Evolutionary conservation across 2,888 invertebrate species (phyloP), one percentile per base, ranked within the genome.

Genomic region (Ophraella communa): DNA sequence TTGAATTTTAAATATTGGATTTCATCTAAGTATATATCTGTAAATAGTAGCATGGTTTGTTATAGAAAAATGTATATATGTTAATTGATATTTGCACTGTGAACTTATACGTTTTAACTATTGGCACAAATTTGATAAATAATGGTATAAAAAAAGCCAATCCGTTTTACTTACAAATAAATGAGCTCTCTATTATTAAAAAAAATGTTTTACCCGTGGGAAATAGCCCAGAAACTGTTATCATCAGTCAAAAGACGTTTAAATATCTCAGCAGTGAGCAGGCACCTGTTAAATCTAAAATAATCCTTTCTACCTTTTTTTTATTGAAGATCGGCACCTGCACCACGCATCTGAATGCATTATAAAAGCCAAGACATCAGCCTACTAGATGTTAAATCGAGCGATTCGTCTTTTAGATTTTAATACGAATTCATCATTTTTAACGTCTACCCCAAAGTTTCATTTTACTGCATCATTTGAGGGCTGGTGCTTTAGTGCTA

Each of bases 241-340:
- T 63, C 63, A 63, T 63, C 56, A 66, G 57, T 63, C 63, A 60
- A 21, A 66, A 66, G 44, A 62, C 55, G 59, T 66, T 62, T 56
- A 66, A 66, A 63, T 63, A 61, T 58, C 64, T 58, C 54, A 52
- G 61, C 61, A 56, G 60, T 52, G 47, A 66, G 24, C 59, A 52
- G 62, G 71, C 73, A 73, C 74, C 73, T 73, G 73, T 74, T 73
- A 73, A 73, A 73, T 72, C 70, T 74, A 73, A 57, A 69, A 69
- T 69, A 70, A 70, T 72, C 70, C 68, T 68, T 68, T 69, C 67
- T 66, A 59, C 56, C 61, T 64, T 65, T 68, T n/a, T 59, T 63
- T 68, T 68, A 67, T 63, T 65, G 57, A 63, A 58, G 63, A 57
- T 65, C 56, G 51, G 61, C 68, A 68, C 68, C 68, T 68, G 68